Conservation (phyloP, 2,888 invertebrate genomes). For the Cataglyphis albicans region DNA sequence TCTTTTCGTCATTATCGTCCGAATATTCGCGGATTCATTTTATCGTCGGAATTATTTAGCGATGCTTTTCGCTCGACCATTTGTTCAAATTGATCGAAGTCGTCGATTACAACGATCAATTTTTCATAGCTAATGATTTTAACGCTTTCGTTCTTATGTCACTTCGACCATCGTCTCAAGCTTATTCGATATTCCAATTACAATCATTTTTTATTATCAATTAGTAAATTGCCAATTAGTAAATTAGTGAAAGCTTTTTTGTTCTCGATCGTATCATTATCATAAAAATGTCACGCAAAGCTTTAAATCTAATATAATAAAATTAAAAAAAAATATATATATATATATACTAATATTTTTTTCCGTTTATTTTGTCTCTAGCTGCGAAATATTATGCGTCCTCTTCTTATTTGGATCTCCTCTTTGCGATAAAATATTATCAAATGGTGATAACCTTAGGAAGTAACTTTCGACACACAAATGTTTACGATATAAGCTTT, state of each 20-base stretch:
- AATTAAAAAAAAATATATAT: neutral
- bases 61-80: neutral
- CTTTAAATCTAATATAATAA: neutral
- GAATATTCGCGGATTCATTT: constrained; percentile 10
- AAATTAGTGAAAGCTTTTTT: neutral
- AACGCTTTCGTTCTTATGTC: neutral
- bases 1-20: constrained; percentile 26
- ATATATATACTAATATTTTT: neutral
- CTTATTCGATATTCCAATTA: neutral
- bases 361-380: neutral
- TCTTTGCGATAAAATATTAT: neutral
- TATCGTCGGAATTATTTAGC: constrained; percentile 10
- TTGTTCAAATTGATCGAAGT: neutral
- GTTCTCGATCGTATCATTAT: neutral
- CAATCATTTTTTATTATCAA: neutral
- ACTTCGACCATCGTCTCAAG: neutral
- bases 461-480: constrained; percentile 5
- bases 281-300: neutral
- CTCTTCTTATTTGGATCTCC: constrained; percentile 6
- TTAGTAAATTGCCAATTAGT: neutral
- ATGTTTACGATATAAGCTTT: constrained; percentile 12
- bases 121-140: neutral
- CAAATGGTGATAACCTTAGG: constrained; percentile 38
- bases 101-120: neutral
- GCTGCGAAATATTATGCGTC: neutral